Conservation (phyloP, 2,113 vertebrate genomes). For the Triplophysa tibetana region DNA sequence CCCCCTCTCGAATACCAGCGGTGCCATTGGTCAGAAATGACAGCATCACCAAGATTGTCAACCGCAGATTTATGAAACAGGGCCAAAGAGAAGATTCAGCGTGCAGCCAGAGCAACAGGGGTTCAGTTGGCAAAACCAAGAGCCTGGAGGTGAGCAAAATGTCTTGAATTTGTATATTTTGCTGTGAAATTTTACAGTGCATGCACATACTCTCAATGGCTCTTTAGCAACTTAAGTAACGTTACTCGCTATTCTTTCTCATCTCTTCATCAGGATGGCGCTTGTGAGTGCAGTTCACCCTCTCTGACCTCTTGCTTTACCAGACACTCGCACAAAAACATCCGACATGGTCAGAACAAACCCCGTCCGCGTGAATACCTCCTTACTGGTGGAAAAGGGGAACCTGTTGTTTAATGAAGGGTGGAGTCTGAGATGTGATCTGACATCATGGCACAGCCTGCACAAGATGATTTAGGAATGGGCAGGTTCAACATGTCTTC, state of each 20-base stretch:
- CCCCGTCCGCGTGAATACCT: conserved; percentile 72
- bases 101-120: conserved; percentile 64
- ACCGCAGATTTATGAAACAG: conserved; percentile 87
- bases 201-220: too few species aligned
- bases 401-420: conserved; percentile 68
- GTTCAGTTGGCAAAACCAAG: conserved; percentile 69
- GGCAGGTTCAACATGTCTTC: too few species aligned
- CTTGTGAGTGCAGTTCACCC: conserved; percentile 86
- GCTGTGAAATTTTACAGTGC: too few species aligned
- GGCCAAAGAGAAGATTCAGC: conserved; percentile 73
- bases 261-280: conserved; percentile 76
- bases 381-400: conserved; percentile 66
- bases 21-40: conserved; percentile 74
- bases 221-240: background rate
- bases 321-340: conserved; percentile 78
- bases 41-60: conserved; percentile 82
- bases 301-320: conserved; percentile 89
- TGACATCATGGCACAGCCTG: conserved; percentile 43
- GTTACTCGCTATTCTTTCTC: conserved; percentile 31
- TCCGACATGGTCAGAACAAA: conserved; percentile 81
- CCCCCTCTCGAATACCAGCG: conserved; percentile 58
- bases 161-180: background rate
- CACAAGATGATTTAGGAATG: too few species aligned
- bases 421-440: conserved; percentile 23
- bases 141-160: conserved; percentile 79